Evolutionary conservation across 1,140 invertebrate species (phyloP), one percentile per base, ranked within the genome.

Genomic region (Ooceraea biroi): DNA sequence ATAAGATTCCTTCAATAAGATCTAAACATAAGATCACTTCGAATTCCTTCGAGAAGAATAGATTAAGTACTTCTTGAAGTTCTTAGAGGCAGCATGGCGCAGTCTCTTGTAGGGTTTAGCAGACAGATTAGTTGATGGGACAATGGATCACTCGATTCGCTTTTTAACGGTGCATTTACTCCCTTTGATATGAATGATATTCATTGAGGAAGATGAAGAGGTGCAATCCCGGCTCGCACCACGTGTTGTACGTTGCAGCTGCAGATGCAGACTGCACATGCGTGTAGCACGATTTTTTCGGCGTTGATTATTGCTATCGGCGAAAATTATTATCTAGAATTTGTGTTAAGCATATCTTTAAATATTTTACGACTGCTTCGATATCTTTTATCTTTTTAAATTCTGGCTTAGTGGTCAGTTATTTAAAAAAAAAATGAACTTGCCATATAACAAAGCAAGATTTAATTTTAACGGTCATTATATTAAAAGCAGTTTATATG

Each of bases 91-190:
- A 19, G 3, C 17, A 17, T 1, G 30, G 22, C 14, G 5, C 25
- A 17, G 14, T 10, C 11, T 50, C 36, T 7, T 11, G 19, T 19
- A 17, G 12, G 7, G 7, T 27, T 78, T 71, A 57, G 57, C 14
- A 8, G 27, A 30, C 17, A 27, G 22, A 78, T 78, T 78, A 63
- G 36, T 69, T 57, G 52, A 80, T 80, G 22, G 30, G 12, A 44
- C 25, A 22, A 71, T 57, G 57, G n/a, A 58, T 80, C 65, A 36
- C 3, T 14, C 22, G 50, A 69, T 69, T 69, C 68, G 48, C 30
- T 57, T 68, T 44, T 69, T 55, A 57, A 55, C 25, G 22, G 22
- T 69, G 30, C 63, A 80, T 17, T 80, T 80, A 57, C 3, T 80
- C 65, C 19, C 30, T 80, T 36, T 80, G 25, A 46, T 80, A 27